Evolutionary conservation across 2,888 invertebrate genomes (phyloP).

Genomic region (Leistus spinibarbis): DNA sequence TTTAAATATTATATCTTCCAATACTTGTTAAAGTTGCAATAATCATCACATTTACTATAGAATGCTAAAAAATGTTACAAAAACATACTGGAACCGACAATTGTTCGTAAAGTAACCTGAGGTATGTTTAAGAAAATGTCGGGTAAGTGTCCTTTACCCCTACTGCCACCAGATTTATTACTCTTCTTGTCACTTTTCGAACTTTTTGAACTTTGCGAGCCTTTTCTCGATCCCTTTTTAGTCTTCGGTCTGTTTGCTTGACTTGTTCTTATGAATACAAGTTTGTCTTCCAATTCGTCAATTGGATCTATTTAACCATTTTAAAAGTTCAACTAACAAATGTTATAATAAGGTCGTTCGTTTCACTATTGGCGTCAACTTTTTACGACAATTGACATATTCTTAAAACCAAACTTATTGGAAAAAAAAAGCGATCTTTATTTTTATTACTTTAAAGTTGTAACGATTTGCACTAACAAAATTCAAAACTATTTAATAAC

Average conservation of each 20-base stretch:
- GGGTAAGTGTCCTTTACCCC: slow-evolving; percentile 34
- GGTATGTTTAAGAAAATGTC: slow-evolving; percentile 49
- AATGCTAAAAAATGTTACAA: no score
- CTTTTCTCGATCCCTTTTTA: slow-evolving; percentile 25
- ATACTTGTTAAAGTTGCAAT: no score
- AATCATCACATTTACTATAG: no score
- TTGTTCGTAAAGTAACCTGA: slow-evolving; percentile 29
- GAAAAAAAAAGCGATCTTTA: no score
- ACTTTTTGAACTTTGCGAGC: slow-evolving; percentile 20
- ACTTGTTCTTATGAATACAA: slow-evolving; percentile 21
- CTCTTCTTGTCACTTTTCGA: slow-evolving; percentile 23
- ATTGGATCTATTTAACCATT: not conserved
- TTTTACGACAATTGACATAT: no score
- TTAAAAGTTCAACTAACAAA: not conserved
- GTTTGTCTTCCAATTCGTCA: slow-evolving; percentile 25
- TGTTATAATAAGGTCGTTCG: no score
- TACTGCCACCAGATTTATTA: slow-evolving; percentile 28
- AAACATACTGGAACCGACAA: not conserved
- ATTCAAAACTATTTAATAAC: no score
- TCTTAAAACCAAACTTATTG: no score
- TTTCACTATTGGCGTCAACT: no score
- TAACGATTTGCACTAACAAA: no score
- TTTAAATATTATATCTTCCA: no score
- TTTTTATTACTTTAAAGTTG: no score
- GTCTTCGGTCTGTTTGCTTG: not conserved